A percentile compares a stretch with the other conserved stretches of the same genome.
These are phyloP conservation scores for Helicoverpa armigera DNA, from an alignment of 1,140 invertebrate species.

Conservation along the genomic window DNA sequence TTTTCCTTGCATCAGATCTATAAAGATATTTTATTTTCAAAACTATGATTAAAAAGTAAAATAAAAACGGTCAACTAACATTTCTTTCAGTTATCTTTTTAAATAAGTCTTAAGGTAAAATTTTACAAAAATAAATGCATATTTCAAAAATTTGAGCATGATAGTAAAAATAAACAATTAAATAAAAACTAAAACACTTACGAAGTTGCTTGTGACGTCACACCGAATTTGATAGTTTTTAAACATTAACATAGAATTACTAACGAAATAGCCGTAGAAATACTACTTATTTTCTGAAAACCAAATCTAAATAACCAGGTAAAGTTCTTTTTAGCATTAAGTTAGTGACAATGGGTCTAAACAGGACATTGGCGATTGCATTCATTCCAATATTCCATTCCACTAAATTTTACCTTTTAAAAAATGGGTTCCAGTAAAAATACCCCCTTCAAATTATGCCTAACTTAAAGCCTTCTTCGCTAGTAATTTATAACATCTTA, in stretches of 20 bases:
- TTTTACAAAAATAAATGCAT: slow-evolving; percentile 40
- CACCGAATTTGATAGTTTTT: slow-evolving; percentile 55
- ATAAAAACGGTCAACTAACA: neutral
- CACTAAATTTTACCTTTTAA: too few species aligned
- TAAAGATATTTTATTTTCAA: neutral
- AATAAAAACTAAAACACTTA: slow-evolving; percentile 73
- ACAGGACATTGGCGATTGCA: too few species aligned
- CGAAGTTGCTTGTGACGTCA: slow-evolving; percentile 80
- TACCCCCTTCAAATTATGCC: too few species aligned
- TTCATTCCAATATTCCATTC: too few species aligned
- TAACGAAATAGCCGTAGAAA: slow-evolving; percentile 60
- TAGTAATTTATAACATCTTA: neutral
- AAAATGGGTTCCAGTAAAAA: neutral
- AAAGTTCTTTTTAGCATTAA: neutral
- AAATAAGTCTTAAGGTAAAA: neutral
- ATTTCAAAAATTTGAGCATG: slow-evolving; percentile 59
- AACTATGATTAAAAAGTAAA: neutral
- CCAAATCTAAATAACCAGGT: neutral
- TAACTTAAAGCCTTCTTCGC: neutral
- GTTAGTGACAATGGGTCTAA: neutral
- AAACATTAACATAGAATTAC: slow-evolving; percentile 67
- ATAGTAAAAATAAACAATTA: slow-evolving; percentile 55
- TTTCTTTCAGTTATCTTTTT: neutral
- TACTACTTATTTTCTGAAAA: neutral
- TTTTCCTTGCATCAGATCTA: neutral